Conservation (phyloP, 2,888 invertebrate genomes). For the Callimorpha dominula region DNA sequence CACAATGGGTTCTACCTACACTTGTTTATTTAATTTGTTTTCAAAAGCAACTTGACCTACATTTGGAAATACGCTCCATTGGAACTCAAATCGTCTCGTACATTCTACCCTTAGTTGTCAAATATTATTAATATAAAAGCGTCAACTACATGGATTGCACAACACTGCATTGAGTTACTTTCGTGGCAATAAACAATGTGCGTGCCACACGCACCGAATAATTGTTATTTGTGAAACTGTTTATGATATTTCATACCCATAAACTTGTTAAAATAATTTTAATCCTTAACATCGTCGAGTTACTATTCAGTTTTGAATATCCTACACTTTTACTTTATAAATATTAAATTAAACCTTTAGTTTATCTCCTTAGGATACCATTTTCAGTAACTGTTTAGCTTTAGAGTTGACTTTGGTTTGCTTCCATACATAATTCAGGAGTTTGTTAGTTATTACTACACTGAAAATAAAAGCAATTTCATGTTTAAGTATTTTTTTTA, state of each 20-base stretch:
- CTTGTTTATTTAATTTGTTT: background rate
- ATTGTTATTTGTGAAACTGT: conserved; percentile 48
- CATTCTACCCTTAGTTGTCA: conserved; percentile 26
- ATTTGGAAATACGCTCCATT: conserved; percentile 12
- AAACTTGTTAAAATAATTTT: conserved; percentile 33
- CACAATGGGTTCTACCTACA: too few relatives aligned
- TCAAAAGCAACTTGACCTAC: conserved; percentile 10
- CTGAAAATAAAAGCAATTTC: conserved; percentile 5
- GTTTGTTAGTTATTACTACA: conserved; percentile 16
- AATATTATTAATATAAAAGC: conserved; percentile 37
- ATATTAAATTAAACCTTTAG: conserved; percentile 40
- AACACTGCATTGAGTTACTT: conserved; percentile 64
- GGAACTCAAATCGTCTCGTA: conserved; percentile 11
- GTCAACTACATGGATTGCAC: conserved; percentile 48
- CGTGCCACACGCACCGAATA: conserved; percentile 71
- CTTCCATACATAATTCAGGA: conserved; percentile 24
- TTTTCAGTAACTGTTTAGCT: conserved; percentile 24
- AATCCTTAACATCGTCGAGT: conserved; percentile 23
- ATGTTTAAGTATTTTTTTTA: conserved; percentile 5
- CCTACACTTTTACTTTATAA: background rate
- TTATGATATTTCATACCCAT: conserved; percentile 16
- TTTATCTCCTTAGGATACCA: conserved; percentile 24
- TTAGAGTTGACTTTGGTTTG: conserved; percentile 12
- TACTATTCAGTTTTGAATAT: conserved; percentile 29
- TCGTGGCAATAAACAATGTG: conserved; percentile 52